Conservation (phyloP, 2,888 invertebrate species). For the Drosophila mayaguana region DNA sequence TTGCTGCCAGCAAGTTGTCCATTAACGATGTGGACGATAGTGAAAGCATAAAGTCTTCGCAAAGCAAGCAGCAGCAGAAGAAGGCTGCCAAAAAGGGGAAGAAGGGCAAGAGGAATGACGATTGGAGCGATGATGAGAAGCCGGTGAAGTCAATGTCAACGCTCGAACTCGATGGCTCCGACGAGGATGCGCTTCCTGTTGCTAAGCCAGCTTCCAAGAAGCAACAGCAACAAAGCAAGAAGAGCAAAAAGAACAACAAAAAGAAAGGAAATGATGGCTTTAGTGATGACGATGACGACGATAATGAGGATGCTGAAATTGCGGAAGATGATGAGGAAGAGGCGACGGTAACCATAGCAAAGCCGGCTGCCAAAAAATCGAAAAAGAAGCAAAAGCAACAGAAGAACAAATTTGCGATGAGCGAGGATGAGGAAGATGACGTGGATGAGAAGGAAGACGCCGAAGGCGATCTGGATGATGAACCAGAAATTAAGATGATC, state of each 20-base stretch:
- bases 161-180: conserved; percentile 47
- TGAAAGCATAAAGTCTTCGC: conserved; percentile 69
- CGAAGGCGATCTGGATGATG: conserved; percentile 35
- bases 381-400: conserved; percentile 80
- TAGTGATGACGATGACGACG: conserved; percentile 78
- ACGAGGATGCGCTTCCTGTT: conserved; percentile 24
- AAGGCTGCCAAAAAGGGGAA: conserved; percentile 81
- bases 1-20: conserved; percentile 42
- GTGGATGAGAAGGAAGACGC: conserved; percentile 73
- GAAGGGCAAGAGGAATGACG: conserved; percentile 86
- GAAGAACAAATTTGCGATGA: conserved; percentile 61
- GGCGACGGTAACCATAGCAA: conserved; percentile 33
- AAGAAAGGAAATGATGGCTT: conserved; percentile 70
- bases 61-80: conserved; percentile 62
- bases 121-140: conserved; percentile 86
- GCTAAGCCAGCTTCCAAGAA: conserved; percentile 61
- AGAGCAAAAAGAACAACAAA: conserved; percentile 79
- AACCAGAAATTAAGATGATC: conserved; percentile 5
- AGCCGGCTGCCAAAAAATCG: conserved; percentile 79
- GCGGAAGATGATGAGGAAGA: conserved; percentile 50
- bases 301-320: conserved; percentile 37
- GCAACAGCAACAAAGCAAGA: conserved; percentile 60
- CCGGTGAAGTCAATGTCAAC: conserved; percentile 17
- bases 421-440: conserved; percentile 76
- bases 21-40: conserved; percentile 83